Evolutionary conservation across 1,140 invertebrate genomes (phyloP).

Genomic region (Brachionus koreanus): DNA sequence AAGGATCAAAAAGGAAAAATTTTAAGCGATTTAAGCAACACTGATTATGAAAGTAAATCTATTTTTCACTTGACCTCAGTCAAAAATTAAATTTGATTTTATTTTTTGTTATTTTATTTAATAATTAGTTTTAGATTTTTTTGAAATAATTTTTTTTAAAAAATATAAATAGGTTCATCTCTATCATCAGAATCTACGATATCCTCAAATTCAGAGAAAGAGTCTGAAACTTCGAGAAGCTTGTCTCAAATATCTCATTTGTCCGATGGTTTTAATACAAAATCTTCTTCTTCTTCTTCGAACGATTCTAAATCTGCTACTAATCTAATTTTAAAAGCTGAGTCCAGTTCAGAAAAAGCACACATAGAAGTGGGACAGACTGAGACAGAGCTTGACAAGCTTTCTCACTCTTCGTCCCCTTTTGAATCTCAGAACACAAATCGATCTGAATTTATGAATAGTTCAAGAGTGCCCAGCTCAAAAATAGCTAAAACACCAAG

Average conservation of each 20-base stretch:
- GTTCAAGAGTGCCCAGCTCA: background rate
- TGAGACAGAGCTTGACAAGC: background rate
- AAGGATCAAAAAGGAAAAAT: background rate
- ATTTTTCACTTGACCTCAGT: background rate
- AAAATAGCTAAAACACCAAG: background rate
- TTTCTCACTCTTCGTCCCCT: background rate
- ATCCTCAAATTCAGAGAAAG: background rate
- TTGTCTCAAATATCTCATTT: background rate
- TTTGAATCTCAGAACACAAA: background rate
- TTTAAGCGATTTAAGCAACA: slow-evolving; percentile 30
- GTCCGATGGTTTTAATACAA: background rate
- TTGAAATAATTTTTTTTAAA: background rate
- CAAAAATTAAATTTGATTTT: background rate
- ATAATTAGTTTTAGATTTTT: background rate
- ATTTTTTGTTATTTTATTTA: no score
- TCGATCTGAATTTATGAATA: slow-evolving; percentile 13
- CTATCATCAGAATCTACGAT: background rate
- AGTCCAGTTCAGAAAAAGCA: background rate
- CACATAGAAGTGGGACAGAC: background rate
- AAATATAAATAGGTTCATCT: background rate
- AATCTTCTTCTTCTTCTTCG: background rate
- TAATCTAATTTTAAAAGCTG: background rate
- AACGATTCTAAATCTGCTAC: background rate
- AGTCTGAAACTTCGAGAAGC: background rate
- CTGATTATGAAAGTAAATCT: slow-evolving; percentile 22